Evolutionary conservation across 2,888 invertebrate species (phyloP).

Genomic region (Limnephilus auricula): DNA sequence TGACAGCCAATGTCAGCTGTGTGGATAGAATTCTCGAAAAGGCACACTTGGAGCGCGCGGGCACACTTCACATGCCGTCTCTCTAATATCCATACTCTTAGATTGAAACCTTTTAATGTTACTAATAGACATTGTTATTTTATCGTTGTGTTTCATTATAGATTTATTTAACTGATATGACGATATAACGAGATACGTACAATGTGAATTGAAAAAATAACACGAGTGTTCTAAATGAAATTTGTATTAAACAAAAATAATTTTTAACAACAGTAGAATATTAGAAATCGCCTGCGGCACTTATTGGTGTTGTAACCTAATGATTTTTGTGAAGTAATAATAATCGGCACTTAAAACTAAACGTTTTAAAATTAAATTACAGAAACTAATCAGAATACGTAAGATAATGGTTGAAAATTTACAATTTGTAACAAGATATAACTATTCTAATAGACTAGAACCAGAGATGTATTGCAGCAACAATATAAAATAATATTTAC

Average conservation of each 20-base stretch:
- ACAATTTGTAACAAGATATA: background rate
- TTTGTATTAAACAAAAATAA: background rate
- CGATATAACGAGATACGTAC: background rate
- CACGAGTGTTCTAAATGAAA: background rate
- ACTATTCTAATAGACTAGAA: background rate
- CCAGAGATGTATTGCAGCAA: background rate
- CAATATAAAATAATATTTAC: background rate
- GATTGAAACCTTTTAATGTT: no score
- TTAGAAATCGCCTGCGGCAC: background rate
- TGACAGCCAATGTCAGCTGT: no score
- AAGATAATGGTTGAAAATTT: background rate
- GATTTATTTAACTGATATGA: slow-evolving; percentile 14
- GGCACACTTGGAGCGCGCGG: no score
- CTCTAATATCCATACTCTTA: no score
- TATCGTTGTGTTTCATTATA: background rate
- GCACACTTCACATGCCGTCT: no score
- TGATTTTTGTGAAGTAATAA: background rate
- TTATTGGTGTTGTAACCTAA: background rate
- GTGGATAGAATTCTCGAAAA: no score
- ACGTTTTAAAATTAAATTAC: background rate
- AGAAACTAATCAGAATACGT: background rate
- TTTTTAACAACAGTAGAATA: background rate
- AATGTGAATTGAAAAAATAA: background rate
- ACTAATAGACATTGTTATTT: background rate
- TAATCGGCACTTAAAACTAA: background rate